Percentiles rank a stretch among this genome's conserved stretches.
Conservation (phyloP, 2,888 invertebrate genomes). For the Apocheima hispidaria region DNA sequence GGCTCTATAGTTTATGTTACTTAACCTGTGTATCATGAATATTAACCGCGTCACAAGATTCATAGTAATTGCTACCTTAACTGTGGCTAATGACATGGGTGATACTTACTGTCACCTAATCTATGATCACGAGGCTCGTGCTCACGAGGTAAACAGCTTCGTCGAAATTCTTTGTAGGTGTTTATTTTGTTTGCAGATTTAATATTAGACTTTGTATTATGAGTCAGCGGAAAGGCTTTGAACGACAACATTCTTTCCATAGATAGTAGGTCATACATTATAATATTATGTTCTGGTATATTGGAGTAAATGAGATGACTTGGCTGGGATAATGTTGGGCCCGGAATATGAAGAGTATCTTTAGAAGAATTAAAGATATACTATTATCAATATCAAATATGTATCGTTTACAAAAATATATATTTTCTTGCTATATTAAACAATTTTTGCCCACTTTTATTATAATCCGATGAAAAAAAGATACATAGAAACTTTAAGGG, state of each 20-base stretch:
- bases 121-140: constrained; percentile 26
- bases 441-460: too few species aligned
- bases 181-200: constrained; percentile 22
- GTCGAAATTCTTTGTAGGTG: constrained; percentile 11
- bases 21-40: not conserved
- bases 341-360: too few species aligned
- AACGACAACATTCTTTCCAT: constrained; percentile 8
- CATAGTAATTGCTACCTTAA: constrained; percentile 13
- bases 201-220: constrained; percentile 19
- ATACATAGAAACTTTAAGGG: too few species aligned
- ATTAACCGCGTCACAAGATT: constrained; percentile 7
- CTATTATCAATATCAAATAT: too few species aligned
- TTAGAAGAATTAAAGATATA: too few species aligned
- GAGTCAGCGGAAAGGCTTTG: constrained; percentile 20
- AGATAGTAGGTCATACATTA: too few species aligned
- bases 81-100: constrained; percentile 8
- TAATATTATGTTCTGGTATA: too few species aligned
- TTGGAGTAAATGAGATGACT: too few species aligned
- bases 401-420: too few species aligned
- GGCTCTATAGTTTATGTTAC: not conserved
- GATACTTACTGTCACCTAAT: constrained; percentile 19
- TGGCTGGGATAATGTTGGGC: too few species aligned
- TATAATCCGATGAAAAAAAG: too few species aligned
- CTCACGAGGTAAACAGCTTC: constrained; percentile 26
- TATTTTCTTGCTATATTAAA: too few species aligned